Evolutionary conservation across 2,888 invertebrate species (phyloP), one percentile per base, ranked within the genome.

Genomic region (Ophion obscuratus): DNA sequence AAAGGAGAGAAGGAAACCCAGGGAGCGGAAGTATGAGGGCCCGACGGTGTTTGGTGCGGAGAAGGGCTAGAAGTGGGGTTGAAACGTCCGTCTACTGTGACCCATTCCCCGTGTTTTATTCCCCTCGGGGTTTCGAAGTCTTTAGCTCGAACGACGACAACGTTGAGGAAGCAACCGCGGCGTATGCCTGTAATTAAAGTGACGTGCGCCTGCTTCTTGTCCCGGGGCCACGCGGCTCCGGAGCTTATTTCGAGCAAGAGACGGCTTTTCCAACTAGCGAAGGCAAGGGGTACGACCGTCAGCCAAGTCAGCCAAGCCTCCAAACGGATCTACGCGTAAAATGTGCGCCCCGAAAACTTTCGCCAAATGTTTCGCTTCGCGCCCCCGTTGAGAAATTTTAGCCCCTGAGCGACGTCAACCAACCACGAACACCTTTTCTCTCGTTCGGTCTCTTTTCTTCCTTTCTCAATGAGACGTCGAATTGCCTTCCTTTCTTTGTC

Each of bases 111-210:
- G 17, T 53, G 73, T 81, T 77, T 83, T 76, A 74, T 83, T 71
- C 80, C 24, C 62, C 17, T 62, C 14, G 47, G 64, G 83, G 78
- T 86, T 86, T 83, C 64, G 77, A 78, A 86, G 83, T 75, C 62
- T 83, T 81, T 70, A 76, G 59, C 68, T 10, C 68, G 27, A 61
- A 81, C 77, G 71, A 79, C 66, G 76, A 71, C 36, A 53, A 71
- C 53, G 71, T n/a, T 62, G 64, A 76, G 40, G 73, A 59, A 47
- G 62, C 76, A 53, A 67, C 76, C 86, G 62, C 83, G 67, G 73
- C 86, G 73, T 81, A 77, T 81, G 86, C 78, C 78, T 66, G 83
- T 86, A 86, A 86, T 86, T 86, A 86, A 86, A 86, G 77, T 86
- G 86, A 86, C 83, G 83, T 86, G 81, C 81, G 53, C 53, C 53